Evolutionary conservation across 2,797 vertebrate genomes (phyloP), one percentile per base, ranked within the genome.

Genomic region (Aeoliscus strigatus): DNA sequence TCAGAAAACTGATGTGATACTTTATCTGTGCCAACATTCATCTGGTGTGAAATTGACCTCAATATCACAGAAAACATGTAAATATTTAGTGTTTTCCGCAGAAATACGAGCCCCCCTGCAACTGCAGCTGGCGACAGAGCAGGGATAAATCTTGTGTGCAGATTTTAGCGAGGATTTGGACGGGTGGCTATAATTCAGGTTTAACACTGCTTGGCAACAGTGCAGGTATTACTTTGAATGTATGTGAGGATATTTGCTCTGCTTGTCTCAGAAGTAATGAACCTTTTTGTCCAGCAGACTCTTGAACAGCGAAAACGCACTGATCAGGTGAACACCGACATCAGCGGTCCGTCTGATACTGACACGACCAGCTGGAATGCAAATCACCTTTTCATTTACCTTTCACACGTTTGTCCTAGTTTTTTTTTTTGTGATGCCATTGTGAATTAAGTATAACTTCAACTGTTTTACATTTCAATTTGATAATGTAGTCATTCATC

Each of bases 1-100:
- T 32, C 13, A 38, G 30, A 26, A 26, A 39, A 31, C 16, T 28
- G 36, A 51, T 46, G 27, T 36, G 27, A 51, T 30, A 34, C 29
- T 32, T 28, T 8, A 23, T 57, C 26, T 29, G 7, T 52, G 13
- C 9, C 39, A 34, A 15, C 27, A 4, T 25, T 31, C 17, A 38
- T 14, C 28, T 21, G 29, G 31, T 24, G 14, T 51, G 13, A 26
- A 45, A 48, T 12, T 27, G 35, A 50, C 49, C 36, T 24, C 2
- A 28, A 40, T 43, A 23, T 23, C 15, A 14, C 2, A n/a, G 32
- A 33, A 41, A 36, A 24, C 8, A 17, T 21, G 21, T 2, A 0
- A 36, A 15, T 43, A 39, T 42, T 31, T 12, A 2, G 11, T 9
- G 3, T 39, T 47, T 46, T 16, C 6, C 26, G 12, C 13, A 6